Percentiles rank a stretch among this genome's conserved stretches.
These are phyloP conservation scores for Parazoanthus atlanticus DNA, from an alignment of 92 coral and sea anemone species.

Conservation along the genomic window DNA sequence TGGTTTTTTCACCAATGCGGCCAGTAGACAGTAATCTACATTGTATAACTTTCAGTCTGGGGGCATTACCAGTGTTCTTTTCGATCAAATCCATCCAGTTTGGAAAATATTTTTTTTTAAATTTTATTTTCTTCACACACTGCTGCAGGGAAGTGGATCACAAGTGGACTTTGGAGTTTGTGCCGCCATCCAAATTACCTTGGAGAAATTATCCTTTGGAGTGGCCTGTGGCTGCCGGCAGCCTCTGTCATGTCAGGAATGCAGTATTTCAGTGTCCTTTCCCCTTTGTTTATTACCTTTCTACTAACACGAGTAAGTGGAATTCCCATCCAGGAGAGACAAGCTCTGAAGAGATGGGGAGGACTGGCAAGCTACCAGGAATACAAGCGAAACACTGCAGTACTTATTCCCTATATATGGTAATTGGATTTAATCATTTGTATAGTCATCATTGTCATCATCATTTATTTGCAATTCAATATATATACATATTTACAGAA, in stretches of 20 bases:
- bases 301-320: conserved; percentile 80
- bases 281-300: conserved; percentile 84
- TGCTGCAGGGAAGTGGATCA: conserved; percentile 71
- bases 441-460: no score
- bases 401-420: conserved; percentile 90
- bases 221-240: conserved; percentile 86
- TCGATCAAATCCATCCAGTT: no score
- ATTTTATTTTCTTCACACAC: not conserved
- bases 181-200: conserved; percentile 93
- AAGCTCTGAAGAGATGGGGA: conserved; percentile 87
- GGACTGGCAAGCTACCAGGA: conserved; percentile 64
- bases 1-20: no score
- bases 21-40: no score
- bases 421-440: conserved; percentile 13
- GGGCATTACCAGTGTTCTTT: no score
- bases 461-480: no score
- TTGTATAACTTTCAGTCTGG: no score
- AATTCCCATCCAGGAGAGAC: conserved; percentile 83
- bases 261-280: conserved; percentile 77
- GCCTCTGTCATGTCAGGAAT: conserved; percentile 84
- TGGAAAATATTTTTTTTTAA: no score
- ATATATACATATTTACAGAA: no score
- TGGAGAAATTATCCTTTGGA: conserved; percentile 94
- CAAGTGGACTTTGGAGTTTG: conserved; percentile 92
- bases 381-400: conserved; percentile 80